Conservation (phyloP, 2,113 vertebrate genomes). For the Saccopteryx bilineata region DNA sequence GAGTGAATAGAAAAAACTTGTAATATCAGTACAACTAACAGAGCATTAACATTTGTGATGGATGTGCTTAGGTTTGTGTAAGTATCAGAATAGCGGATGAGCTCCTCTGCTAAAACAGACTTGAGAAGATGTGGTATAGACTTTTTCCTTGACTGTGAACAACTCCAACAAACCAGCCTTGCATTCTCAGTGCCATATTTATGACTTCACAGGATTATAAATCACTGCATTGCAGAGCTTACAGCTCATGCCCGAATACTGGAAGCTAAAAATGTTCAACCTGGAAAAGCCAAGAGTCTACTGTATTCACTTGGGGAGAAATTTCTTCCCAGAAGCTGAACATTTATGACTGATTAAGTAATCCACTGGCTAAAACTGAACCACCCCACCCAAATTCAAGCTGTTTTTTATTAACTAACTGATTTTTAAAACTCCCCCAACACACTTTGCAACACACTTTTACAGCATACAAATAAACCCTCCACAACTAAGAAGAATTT, state of each 20-base stretch:
- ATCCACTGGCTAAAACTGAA: slow-evolving; percentile 4
- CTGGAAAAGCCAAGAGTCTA: not conserved
- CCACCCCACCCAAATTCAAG: slow-evolving; percentile 43
- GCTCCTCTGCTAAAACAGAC: not conserved
- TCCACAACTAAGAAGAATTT: not conserved
- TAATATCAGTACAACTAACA: slow-evolving; percentile 14
- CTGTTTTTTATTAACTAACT: not conserved
- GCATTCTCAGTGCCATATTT: slow-evolving; percentile 33
- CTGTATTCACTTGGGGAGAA: slow-evolving; percentile 38
- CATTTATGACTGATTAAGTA: not conserved
- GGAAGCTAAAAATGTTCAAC: slow-evolving; percentile 27
- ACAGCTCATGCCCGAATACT: slow-evolving; percentile 21
- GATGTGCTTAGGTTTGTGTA: not conserved
- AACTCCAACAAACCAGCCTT: slow-evolving; percentile 6
- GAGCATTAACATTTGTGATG: not conserved
- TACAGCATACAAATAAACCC: slow-evolving; percentile 47
- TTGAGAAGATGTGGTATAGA: slow-evolving; percentile 1
- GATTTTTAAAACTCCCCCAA: not conserved
- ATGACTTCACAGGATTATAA: slow-evolving; percentile 49
- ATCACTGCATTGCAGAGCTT: not conserved
- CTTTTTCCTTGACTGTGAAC: not conserved
- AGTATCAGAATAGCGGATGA: not conserved
- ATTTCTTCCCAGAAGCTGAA: slow-evolving; percentile 58
- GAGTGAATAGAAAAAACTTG: not conserved
- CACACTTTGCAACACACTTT: not conserved